A percentile compares a stretch with the other conserved stretches of the same genome.
Conservation (phyloP, 2,888 invertebrate genomes). For the Epinotia nisella region DNA sequence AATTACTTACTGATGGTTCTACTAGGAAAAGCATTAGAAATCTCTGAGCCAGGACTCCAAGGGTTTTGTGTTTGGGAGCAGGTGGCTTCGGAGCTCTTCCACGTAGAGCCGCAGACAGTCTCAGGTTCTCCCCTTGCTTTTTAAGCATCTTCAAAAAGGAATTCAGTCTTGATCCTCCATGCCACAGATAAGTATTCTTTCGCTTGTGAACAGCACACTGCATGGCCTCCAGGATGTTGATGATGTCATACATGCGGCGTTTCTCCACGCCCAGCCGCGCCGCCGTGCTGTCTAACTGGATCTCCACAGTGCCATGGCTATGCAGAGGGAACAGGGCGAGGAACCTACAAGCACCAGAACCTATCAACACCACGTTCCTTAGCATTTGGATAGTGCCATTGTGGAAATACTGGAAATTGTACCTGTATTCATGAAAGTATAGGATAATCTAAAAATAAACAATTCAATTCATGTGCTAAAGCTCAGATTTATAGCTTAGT, state of each 20-base stretch:
- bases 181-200: slow-evolving; percentile 89
- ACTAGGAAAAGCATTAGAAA: slow-evolving; percentile 89
- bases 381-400: neutral
- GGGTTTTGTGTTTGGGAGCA: slow-evolving; percentile 86
- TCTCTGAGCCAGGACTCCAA: slow-evolving; percentile 88
- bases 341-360: slow-evolving; percentile 71
- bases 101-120: slow-evolving; percentile 81
- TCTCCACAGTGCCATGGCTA: slow-evolving; percentile 79
- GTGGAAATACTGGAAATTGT: neutral
- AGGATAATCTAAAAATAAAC: too few relatives aligned
- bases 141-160: slow-evolving; percentile 86
- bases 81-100: slow-evolving; percentile 78
- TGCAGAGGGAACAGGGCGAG: slow-evolving; percentile 83
- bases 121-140: slow-evolving; percentile 83
- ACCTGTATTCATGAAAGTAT: too few relatives aligned
- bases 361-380: neutral
- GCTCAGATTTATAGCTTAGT: too few relatives aligned
- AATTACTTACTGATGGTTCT: slow-evolving; percentile 83
- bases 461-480: too few relatives aligned
- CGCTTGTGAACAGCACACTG: slow-evolving; percentile 87
- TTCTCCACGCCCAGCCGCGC: slow-evolving; percentile 87
- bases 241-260: slow-evolving; percentile 89
- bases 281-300: slow-evolving; percentile 87
- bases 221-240: slow-evolving; percentile 89
- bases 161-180: slow-evolving; percentile 86